Evolutionary conservation across 92 coral and sea anemone genomes (phyloP).

Genomic region (Porites rus): DNA sequence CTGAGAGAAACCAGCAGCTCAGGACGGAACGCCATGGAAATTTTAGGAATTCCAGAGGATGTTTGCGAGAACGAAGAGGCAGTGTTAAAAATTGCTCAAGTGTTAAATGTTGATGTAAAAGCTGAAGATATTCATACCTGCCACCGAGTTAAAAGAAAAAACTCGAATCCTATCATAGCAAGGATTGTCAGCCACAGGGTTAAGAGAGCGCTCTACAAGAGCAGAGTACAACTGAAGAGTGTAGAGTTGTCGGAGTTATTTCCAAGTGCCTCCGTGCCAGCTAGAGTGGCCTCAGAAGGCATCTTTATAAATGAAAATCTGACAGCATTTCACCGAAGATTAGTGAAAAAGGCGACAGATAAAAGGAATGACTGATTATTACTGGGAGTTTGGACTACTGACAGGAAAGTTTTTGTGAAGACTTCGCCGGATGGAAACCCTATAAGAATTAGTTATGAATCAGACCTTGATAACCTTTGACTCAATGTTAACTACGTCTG

Average conservation of each 20-base stretch:
- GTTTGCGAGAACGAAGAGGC: neutral
- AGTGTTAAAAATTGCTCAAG: neutral
- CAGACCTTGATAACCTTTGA: no score
- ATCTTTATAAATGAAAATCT: constrained; percentile 4
- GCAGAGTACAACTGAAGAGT: neutral
- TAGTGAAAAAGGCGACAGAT: neutral
- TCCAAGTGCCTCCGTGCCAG: neutral
- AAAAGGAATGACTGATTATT: neutral
- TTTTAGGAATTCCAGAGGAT: neutral
- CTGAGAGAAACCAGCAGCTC: neutral
- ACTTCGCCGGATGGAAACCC: neutral
- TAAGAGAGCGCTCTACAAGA: constrained; percentile 2
- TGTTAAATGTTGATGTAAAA: neutral
- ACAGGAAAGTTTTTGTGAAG: constrained; percentile 5
- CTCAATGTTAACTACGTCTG: no score
- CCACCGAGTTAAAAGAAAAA: neutral
- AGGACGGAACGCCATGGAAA: neutral
- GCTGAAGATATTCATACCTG: neutral
- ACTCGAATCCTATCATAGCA: neutral
- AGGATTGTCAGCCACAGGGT: constrained; percentile 2
- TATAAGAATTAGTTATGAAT: neutral
- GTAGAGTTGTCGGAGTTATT: neutral
- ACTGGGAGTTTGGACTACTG: neutral
- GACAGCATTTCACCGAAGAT: neutral
- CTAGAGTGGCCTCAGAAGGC: neutral